phyloP scores from a whole-genome alignment of 2,113 vertebrate species.

The Bungarus multicinctus region DNA sequence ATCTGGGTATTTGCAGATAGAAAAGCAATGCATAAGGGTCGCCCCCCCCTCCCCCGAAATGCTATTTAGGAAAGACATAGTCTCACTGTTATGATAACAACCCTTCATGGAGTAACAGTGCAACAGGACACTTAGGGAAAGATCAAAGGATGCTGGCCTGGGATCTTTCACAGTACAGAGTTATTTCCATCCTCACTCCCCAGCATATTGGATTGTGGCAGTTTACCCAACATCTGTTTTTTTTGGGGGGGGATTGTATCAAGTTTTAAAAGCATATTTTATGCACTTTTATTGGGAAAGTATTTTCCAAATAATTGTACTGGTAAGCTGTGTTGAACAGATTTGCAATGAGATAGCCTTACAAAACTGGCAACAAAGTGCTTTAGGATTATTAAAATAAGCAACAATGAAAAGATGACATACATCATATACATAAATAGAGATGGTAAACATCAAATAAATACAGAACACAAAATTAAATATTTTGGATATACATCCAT shows the following conservation, averaged over 20 bases:
- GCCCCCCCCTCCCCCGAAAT: fast-evolving
- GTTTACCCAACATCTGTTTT: not conserved
- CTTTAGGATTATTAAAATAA: not conserved
- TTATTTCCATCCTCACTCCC: not conserved
- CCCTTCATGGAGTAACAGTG: not conserved
- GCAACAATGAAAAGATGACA: not conserved
- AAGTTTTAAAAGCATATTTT: not conserved
- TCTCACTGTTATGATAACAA: not conserved
- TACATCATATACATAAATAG: not conserved
- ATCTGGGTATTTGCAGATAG: not conserved
- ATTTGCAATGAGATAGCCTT: not conserved
- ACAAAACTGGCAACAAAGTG: not conserved
- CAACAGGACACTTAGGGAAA: not conserved
- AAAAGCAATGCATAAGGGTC: not conserved
- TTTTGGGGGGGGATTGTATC: not conserved
- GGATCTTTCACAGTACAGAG: not conserved
- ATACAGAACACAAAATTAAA: not conserved
- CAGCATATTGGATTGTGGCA: not conserved
- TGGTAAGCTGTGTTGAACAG: not conserved
- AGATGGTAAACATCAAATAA: not conserved
- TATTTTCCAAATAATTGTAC: not conserved
- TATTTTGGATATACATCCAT: not conserved
- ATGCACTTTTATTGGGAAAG: not conserved
- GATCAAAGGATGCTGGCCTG: not conserved
- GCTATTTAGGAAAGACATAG: not conserved